phyloP scores from a whole-genome alignment of 2,797 vertebrate species.

The Syngnathus rostellatus region DNA sequence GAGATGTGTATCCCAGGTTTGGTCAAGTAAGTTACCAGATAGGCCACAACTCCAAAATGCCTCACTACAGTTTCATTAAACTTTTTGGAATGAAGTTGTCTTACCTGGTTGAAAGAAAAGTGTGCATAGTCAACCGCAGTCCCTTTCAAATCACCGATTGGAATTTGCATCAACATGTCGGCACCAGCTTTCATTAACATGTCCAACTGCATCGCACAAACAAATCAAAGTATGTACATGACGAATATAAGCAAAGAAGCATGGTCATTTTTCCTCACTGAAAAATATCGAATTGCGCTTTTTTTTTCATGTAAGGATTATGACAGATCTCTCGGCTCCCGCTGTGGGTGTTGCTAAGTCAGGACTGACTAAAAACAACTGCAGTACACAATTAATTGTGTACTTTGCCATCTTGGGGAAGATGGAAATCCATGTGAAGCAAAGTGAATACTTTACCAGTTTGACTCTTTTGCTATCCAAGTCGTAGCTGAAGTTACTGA shows the following conservation, averaged over 20 bases:
- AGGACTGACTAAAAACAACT: not conserved
- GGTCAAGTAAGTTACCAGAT: not conserved
- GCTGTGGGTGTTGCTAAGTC: too few species aligned
- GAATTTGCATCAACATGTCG: slow-evolving; percentile 72
- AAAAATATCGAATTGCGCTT: not conserved
- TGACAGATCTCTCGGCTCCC: not conserved
- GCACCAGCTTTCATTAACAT: slow-evolving; percentile 69
- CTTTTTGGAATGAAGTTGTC: not conserved
- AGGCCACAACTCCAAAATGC: not conserved
- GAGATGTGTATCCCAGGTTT: not conserved
- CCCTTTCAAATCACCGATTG: slow-evolving; percentile 60
- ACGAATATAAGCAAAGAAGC: not conserved
- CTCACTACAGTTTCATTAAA: not conserved
- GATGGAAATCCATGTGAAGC: not conserved
- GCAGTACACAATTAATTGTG: not conserved
- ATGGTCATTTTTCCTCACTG: not conserved
- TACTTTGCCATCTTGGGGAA: not conserved
- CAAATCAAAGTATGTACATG: not conserved
- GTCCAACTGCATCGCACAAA: slow-evolving; percentile 59
- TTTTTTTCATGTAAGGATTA: not conserved
- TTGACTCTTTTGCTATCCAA: slow-evolving; percentile 50
- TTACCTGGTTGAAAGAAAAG: slow-evolving; percentile 75
- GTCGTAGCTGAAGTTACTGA: slow-evolving; percentile 67
- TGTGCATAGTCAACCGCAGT: slow-evolving; percentile 77
- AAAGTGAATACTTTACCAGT: slow-evolving; percentile 59